Evolutionary conservation across 2,113 vertebrate species (phyloP).

Genomic region (Neomonachus schauinslandi): DNA sequence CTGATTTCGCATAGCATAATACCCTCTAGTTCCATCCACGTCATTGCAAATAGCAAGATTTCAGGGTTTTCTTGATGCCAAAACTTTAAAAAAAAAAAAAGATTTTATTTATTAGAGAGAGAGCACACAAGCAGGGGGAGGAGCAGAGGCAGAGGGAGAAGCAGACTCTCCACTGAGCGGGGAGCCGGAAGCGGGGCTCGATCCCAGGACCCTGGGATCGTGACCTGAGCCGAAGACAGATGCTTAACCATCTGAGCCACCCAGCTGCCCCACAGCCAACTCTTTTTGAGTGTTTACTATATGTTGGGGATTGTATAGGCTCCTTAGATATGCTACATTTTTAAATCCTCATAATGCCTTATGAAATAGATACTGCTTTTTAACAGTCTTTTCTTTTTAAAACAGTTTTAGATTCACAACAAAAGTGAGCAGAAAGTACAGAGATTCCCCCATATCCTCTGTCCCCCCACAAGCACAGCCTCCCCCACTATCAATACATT

Average conservation of each 20-base stretch:
- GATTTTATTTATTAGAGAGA: neutral
- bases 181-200: neutral
- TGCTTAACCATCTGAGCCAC: neutral
- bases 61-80: no score
- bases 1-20: no score
- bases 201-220: neutral
- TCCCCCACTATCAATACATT: neutral
- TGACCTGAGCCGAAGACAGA: neutral
- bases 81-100: neutral
- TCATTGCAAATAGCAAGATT: no score
- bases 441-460: neutral
- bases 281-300: neutral
- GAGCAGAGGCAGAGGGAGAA: neutral
- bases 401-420: neutral
- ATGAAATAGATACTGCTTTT: neutral
- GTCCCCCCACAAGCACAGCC: neutral
- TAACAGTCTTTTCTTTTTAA: neutral
- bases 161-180: neutral
- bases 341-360: neutral
- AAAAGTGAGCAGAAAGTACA: neutral
- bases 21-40: no score
- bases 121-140: neutral
- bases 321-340: conserved; percentile 13
- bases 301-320: neutral
- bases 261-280: neutral